Conservation (phyloP, 37 sponge, comb jelly and placozoan species). For the Cliona cf. orientalis region DNA sequence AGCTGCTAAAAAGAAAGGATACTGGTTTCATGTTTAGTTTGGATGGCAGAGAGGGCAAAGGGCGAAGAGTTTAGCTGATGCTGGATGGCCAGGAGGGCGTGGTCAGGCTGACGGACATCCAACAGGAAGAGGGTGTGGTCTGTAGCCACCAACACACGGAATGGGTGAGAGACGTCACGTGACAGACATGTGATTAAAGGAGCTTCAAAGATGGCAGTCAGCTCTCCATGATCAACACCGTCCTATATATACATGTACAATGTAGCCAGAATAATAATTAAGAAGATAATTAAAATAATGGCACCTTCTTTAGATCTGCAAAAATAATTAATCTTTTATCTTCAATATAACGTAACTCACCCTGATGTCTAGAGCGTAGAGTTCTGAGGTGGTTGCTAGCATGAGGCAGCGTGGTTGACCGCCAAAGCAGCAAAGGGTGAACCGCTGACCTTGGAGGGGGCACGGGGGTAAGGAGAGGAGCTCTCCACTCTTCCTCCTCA, state of each 20-base stretch:
- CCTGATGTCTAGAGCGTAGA: constrained; percentile 31
- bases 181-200: constrained; percentile 12
- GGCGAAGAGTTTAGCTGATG: constrained; percentile 25
- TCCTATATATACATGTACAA: background rate
- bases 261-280: background rate
- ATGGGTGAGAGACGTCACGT: constrained; percentile 34
- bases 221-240: no score
- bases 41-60: background rate
- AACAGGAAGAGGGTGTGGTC: constrained; percentile 21
- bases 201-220: no score
- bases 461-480: background rate
- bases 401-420: constrained; percentile 47
- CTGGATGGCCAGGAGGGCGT: constrained; percentile 11
- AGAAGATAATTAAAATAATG: background rate
- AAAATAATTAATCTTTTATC: no score
- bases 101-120: constrained; percentile 40
- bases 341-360: no score
- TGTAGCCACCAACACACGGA: constrained; percentile 47
- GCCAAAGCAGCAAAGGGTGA: constrained; percentile 54
- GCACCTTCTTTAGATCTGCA: no score
- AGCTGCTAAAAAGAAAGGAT: constrained; percentile 15
- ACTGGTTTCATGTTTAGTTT: background rate
- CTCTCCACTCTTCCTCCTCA: background rate
- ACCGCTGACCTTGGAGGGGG: background rate
- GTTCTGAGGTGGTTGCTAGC: constrained; percentile 1